Conservation (phyloP, 2,888 invertebrate species). For the Palloptera scutellata region DNA sequence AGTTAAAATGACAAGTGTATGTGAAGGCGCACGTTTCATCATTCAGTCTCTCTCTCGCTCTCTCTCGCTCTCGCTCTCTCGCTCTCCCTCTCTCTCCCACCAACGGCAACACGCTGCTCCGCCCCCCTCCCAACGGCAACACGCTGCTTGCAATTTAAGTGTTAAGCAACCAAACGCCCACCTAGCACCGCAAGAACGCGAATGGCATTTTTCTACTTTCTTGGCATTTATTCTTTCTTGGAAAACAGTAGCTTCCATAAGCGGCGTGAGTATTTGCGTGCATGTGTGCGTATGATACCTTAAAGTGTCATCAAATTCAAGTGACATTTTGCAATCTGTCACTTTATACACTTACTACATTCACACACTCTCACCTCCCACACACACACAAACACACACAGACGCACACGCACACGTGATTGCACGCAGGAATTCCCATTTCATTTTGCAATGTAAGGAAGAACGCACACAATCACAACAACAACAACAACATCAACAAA, state of each 20-base stretch:
- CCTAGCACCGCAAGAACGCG: neutral
- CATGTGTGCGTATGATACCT: constrained; percentile 14
- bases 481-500: neutral
- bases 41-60: too few species aligned
- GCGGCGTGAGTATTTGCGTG: neutral
- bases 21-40: neutral
- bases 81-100: neutral
- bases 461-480: neutral
- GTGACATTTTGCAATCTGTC: constrained; percentile 37
- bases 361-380: too few species aligned
- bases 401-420: constrained; percentile 25
- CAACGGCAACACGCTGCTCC: neutral
- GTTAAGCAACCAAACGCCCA: neutral
- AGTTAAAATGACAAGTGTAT: constrained; percentile 39
- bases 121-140: neutral
- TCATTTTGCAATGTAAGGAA: neutral
- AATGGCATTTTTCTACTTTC: constrained; percentile 6
- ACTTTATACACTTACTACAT: too few species aligned
- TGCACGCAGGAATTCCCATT: constrained; percentile 25
- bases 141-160: too few species aligned
- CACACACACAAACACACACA: constrained; percentile 9
- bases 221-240: neutral
- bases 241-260: neutral
- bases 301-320: constrained; percentile 33
- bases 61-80: too few species aligned